Base-by-base conservation (phyloP, 2,888 invertebrate species). In the Seira ritae region DNA sequence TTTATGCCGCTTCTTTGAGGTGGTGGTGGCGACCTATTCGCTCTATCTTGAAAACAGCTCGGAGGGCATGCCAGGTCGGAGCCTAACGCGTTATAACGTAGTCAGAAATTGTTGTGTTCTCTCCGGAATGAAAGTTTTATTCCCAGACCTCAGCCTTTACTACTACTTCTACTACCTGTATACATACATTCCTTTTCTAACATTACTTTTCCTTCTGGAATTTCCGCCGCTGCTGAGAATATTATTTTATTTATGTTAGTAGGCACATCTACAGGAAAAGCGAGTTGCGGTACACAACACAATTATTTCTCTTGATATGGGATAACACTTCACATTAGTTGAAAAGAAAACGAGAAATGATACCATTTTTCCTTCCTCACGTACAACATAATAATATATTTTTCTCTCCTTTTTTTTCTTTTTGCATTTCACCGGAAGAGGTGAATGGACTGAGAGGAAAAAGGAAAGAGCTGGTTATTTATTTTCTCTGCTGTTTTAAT, bases 351-450 rank as follows among this genome's bases (percentile, higher is more conserved):
- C 50, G 50, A 31, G 31, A 31, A n/a, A 31, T 31, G 31, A 31
- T 31, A 31, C 31, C 31, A 31, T 31, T 31, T 31, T 31, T 8
- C 31, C 31, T 31, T 67, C 50, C 50, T 46, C 20, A 66, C 69
- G 31, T 22, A 69, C 77, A 2, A 31, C 31, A 8, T 31, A 31
- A 2, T 31, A 8, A 31, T 17, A 55, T 66, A 71, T 71, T 71
- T 72, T 46, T 69, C 17, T 50, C 66, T 24, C n/a, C n/a, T n/a
- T n/a, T n/a, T n/a, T n/a, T n/a, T n/a, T n/a, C n/a, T n/a, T n/a
- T n/a, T n/a, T n/a, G n/a, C n/a, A n/a, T 24, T 72, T 67, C 50
- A 22, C 79, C 72, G 79, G 79, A 72, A 79, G 72, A 78, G 78
- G 78, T 78, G 71, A 78, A 78, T 60, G 69, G 60, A 62, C 50